Conservation (phyloP, 2,113 vertebrate genomes). For the Gasterosteus aculeatus region DNA sequence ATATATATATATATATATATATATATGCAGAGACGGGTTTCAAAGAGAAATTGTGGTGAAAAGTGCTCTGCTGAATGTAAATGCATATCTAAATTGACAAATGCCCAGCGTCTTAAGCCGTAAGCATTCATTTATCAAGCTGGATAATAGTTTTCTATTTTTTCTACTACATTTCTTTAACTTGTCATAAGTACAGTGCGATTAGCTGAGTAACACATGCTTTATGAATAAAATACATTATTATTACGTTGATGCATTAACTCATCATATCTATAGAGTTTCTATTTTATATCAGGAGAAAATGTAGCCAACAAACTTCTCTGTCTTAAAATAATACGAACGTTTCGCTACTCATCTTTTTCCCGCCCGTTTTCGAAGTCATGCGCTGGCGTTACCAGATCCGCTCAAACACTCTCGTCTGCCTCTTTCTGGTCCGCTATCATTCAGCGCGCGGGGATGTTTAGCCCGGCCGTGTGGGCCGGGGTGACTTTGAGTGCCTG, state of each 20-base stretch:
- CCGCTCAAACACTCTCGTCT: slow-evolving; percentile 16
- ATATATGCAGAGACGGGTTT: background rate
- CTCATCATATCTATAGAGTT: background rate
- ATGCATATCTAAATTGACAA: slow-evolving; percentile 1
- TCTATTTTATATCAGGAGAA: background rate
- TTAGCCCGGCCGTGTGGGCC: slow-evolving; percentile 51
- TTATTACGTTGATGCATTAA: background rate
- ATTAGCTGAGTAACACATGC: background rate
- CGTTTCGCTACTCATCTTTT: background rate
- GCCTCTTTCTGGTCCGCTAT: slow-evolving; percentile 25
- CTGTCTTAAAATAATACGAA: background rate
- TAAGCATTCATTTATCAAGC: slow-evolving; percentile 2
- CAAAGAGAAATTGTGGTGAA: background rate
- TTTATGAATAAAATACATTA: background rate
- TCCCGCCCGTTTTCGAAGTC: slow-evolving; percentile 1
- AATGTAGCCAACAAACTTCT: background rate
- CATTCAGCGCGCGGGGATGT: slow-evolving; percentile 36
- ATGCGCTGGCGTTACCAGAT: slow-evolving; percentile 1
- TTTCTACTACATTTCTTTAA: background rate
- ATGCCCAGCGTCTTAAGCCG: background rate
- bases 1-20: background rate
- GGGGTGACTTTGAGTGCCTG: slow-evolving; percentile 79
- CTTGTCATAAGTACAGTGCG: background rate
- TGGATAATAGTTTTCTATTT: background rate
- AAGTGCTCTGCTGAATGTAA: background rate